Percentiles rank a stretch among this genome's conserved stretches.
These are phyloP conservation scores for Pterostichus niger DNA, from an alignment of 2,888 invertebrate genomes.

Conservation along the genomic window DNA sequence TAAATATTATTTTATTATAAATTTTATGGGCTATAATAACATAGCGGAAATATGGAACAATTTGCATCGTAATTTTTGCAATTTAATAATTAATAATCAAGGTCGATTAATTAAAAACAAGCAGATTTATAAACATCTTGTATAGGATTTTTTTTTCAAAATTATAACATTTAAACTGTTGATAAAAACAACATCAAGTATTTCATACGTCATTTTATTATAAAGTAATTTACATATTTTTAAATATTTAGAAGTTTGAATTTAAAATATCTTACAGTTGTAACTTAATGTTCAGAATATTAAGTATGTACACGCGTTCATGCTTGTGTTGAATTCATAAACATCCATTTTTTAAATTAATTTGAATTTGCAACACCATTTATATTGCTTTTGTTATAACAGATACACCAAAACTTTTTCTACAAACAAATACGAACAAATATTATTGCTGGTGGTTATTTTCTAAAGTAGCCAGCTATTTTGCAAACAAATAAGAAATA, in stretches of 20 bases:
- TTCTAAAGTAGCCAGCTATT: no score
- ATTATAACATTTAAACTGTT: not conserved
- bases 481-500: no score
- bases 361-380: slow-evolving; percentile 6
- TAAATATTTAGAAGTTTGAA: not conserved
- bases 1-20: slow-evolving; percentile 21
- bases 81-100: slow-evolving; percentile 17
- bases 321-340: not conserved
- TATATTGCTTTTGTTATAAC: not conserved
- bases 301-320: not conserved
- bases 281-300: not conserved
- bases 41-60: not conserved
- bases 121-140: slow-evolving; percentile 4
- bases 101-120: not conserved
- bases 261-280: not conserved
- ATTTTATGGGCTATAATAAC: not conserved
- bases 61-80: not conserved
- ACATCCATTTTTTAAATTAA: not conserved
- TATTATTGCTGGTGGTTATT: no score
- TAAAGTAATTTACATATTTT: no score
- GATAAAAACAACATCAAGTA: not conserved
- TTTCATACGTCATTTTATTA: no score
- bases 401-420: not conserved
- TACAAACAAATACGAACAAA: not conserved
- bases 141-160: not conserved